A percentile compares a stretch with the other conserved stretches of the same genome.
Evolutionary conservation across 2,888 invertebrate genomes (phyloP).

Genomic region (Zygothrica quintamaculata): DNA sequence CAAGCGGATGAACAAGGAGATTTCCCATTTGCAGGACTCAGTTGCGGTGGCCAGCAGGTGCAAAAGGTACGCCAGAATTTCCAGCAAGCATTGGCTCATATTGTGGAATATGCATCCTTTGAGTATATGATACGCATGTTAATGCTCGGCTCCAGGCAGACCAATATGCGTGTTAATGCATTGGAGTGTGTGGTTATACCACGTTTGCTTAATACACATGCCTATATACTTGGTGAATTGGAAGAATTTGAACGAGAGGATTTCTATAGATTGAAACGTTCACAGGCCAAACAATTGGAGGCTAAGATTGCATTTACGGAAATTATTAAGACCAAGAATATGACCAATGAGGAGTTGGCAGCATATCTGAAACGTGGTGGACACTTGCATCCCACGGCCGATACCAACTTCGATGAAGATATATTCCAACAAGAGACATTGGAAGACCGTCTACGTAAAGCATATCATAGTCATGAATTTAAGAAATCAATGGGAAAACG

Average conservation of each 20-base stretch:
- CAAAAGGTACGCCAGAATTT: constrained; percentile 62
- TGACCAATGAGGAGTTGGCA: constrained; percentile 45
- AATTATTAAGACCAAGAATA: constrained; percentile 57
- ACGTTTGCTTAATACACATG: constrained; percentile 60
- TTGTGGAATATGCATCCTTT: constrained; percentile 67
- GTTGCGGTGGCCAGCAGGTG: constrained; percentile 76
- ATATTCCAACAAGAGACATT: constrained; percentile 18
- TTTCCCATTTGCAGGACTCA: constrained; percentile 72
- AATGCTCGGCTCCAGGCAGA: constrained; percentile 56
- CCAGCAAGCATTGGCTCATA: constrained; percentile 45
- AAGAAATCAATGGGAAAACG: too few species aligned
- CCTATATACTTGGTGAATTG: constrained; percentile 73
- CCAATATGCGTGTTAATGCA: constrained; percentile 80
- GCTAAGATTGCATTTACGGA: constrained; percentile 70
- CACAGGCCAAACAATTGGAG: constrained; percentile 78
- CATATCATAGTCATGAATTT: too few species aligned
- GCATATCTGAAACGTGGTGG: constrained; percentile 26
- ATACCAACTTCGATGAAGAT: constrained; percentile 43
- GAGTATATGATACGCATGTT: constrained; percentile 63
- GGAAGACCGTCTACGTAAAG: constrained; percentile 8
- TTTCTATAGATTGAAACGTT: constrained; percentile 80
- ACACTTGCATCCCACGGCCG: constrained; percentile 39
- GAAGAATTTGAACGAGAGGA: constrained; percentile 82
- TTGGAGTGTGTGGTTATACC: constrained; percentile 78
- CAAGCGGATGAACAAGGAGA: constrained; percentile 12